phyloP scores from a whole-genome alignment of 2,113 vertebrate species.

The Empidonax traillii region DNA sequence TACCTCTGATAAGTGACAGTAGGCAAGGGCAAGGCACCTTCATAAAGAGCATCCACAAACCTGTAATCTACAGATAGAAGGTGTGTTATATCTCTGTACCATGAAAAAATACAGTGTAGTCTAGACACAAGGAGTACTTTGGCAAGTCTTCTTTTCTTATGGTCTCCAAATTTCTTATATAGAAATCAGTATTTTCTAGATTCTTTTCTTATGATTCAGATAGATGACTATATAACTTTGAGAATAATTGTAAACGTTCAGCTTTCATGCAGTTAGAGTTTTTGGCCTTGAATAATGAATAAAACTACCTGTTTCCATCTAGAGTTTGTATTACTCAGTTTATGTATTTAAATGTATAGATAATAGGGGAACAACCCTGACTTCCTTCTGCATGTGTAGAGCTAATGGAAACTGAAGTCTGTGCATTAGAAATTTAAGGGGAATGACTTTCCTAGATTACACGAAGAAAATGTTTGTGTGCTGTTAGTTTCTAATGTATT shows the following conservation, averaged over 20 bases:
- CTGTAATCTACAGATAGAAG: background rate
- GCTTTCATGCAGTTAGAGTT: background rate
- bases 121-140: background rate
- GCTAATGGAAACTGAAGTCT: background rate
- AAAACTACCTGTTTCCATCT: background rate
- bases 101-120: background rate
- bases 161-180: background rate
- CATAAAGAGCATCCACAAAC: background rate
- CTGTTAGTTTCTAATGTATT: background rate
- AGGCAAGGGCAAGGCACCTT: background rate
- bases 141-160: background rate
- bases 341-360: background rate
- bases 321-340: background rate
- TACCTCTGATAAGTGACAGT: background rate
- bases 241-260: background rate
- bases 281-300: background rate
- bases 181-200: background rate
- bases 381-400: background rate
- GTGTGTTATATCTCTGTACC: background rate
- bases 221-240: background rate
- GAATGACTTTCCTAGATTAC: background rate
- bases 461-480: background rate
- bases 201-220: background rate
- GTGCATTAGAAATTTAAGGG: background rate
- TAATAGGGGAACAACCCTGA: background rate